These are phyloP conservation scores for Hoplodrina ambigua DNA, from an alignment of 2,888 invertebrate species.

Conservation along the genomic window DNA sequence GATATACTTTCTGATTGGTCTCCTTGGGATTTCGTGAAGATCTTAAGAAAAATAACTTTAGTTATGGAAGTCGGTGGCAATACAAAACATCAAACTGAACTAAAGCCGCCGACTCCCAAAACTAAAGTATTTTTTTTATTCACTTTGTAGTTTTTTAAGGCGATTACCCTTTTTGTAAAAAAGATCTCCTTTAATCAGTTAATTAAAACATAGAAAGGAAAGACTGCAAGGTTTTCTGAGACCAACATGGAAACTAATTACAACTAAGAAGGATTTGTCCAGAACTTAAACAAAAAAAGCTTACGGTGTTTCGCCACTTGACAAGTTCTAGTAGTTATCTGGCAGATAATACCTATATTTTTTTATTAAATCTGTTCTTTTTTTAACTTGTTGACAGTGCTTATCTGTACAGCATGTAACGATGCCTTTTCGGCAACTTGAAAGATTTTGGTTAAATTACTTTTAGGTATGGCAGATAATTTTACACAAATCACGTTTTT, in stretches of 20 bases:
- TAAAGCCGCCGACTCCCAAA: too few species aligned
- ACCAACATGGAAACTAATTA: slow-evolving; percentile 29
- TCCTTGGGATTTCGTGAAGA: too few species aligned
- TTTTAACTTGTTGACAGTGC: neutral
- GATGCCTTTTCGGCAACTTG: too few species aligned
- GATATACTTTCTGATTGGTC: too few species aligned
- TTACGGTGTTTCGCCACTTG: neutral
- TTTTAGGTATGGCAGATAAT: neutral
- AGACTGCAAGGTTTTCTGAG: slow-evolving; percentile 2
- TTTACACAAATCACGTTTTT: neutral
- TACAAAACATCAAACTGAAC: too few species aligned
- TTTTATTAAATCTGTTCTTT: neutral
- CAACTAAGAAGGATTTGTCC: slow-evolving; percentile 27
- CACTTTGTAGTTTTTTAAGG: too few species aligned
- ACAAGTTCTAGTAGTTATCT: slow-evolving; percentile 6
- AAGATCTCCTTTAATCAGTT: neutral
- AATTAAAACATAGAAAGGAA: slow-evolving; percentile 27
- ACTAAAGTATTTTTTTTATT: too few species aligned
- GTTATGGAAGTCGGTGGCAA: too few species aligned
- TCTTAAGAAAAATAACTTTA: too few species aligned
- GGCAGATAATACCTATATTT: neutral
- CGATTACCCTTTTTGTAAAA: too few species aligned
- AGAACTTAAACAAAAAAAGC: slow-evolving; percentile 21
- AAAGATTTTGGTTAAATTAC: too few species aligned
- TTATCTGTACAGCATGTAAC: too few species aligned